Percentiles rank a stretch among this genome's conserved stretches.
phyloP scores from a whole-genome alignment of 2,113 vertebrate species.

The Argyrosomus japonicus region DNA sequence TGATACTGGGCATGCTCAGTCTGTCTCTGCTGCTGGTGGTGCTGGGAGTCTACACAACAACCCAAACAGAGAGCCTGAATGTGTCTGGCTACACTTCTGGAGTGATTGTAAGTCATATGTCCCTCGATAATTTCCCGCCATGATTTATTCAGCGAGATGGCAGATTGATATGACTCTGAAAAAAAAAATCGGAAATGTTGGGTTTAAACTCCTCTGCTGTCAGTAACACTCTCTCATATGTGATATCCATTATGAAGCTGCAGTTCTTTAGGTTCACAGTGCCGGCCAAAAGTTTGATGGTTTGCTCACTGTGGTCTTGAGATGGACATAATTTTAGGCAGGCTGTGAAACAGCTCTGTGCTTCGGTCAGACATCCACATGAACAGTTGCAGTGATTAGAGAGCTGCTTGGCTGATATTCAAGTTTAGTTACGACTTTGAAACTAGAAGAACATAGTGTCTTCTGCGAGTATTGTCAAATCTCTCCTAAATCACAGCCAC shows the following conservation, averaged over 20 bases:
- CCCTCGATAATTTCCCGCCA: background rate
- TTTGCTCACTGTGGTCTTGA: background rate
- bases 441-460: background rate
- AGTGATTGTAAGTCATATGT: constrained; percentile 74
- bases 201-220: background rate
- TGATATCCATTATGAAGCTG: constrained; percentile 21
- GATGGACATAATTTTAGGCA: background rate
- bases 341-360: background rate
- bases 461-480: background rate
- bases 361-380: background rate
- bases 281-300: background rate
- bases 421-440: background rate
- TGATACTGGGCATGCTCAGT: constrained; percentile 77
- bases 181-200: background rate
- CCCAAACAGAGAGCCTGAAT: constrained; percentile 76
- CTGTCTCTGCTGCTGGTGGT: constrained; percentile 77
- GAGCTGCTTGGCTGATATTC: background rate
- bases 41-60: constrained; percentile 78
- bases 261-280: background rate
- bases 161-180: background rate
- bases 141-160: background rate
- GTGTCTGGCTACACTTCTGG: constrained; percentile 80
- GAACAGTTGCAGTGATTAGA: background rate
- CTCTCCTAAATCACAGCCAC: background rate
- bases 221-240: constrained; percentile 18